Base-by-base conservation (phyloP, 2,888 invertebrate genomes). In the Mycalesis mineus region DNA sequence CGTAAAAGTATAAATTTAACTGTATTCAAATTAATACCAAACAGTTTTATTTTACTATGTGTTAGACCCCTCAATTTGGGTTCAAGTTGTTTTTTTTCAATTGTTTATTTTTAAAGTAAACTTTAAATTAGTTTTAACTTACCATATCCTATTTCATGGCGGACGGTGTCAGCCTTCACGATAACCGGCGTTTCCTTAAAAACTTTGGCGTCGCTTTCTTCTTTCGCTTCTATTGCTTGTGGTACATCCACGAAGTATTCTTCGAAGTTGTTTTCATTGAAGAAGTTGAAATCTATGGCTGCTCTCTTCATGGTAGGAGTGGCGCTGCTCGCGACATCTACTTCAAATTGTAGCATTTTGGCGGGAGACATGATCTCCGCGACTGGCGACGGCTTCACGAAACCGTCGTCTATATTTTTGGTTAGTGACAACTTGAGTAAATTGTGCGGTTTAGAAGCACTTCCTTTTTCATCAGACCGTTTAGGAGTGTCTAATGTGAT, bases 251-350 rank as follows among this genome's bases (percentile, higher is more conserved):
- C 68, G 52, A 82, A 80, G 64, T 82, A 82, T 59, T 85, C 73
- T 14, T 84, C 80, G 37, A 78, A 81, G 13, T 81, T 85, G 55
- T 82, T 78, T 67, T 85, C 82, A 50, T 65, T 81, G 55, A 88
- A 88, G 61, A 88, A 88, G 66, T 88, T 82, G 49, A 89, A 89
- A 64, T 89, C 84, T 0, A 89, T 72, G 5, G 73, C 79, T 1
- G 88, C 88, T 14, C 89, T 73, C 68, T 86, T 89, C 87, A 89
- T 88, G 3, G 89, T 88, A 1, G 88, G 88, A 11, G 89, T 88
- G 4, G 84, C 71, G 58, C 82, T 82, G 11, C 68, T 71, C 1
- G 80, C 68, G 44, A 68, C 51, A 48, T 84, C 82, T 14, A 88
- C 66, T 73, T 87, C 84, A 17, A 83, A 89, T 74, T 88, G 88